Evolutionary conservation across 1,140 invertebrate genomes (phyloP), one percentile per base, ranked within the genome.

Genomic region (Ooceraea biroi): DNA sequence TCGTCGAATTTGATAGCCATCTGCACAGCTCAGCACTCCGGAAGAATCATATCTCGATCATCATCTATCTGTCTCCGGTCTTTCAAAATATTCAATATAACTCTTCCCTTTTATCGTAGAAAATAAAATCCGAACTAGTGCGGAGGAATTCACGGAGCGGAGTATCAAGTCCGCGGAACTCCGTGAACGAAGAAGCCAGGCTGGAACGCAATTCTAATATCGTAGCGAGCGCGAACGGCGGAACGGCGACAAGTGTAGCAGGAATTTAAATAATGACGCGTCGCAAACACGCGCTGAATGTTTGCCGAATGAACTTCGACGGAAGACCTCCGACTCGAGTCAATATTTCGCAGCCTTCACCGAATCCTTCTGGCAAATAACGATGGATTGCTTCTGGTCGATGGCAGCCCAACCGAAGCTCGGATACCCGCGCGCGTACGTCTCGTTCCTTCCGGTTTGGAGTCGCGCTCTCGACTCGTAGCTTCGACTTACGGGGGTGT

Each of bases 301-400:
- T 65, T 78, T 78, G 48, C n/a, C 17, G 72, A 78, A 77, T 66
- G 60, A 77, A 83, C 58, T 77, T 65, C 10, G 46, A 12, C 30
- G 46, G 60, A 57, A 65, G 65, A 71, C 19, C 17, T 12, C 44
- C 57, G 48, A 19, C 71, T 55, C 58, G 50, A 69, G 87, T 85
- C 83, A 76, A 85, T 88, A 88, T 88, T 88, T 88, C 57, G 65
- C 76, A 71, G 83, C 82, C 73, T 73, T 88, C 77, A 22, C 2
- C 76, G 48, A 69, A 88, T 88, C 86, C 83, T 83, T 83, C 66
- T 25, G 72, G 86, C 60, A 88, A 88, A 88, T 88, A 88, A 60
- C 72, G 83, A 88, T 52, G 83, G 66, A 88, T 85, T 82, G 86
- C 19, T 80, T 78, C 61, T 77, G 82, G 58, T 57, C 69, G 85